A percentile compares a stretch with the other conserved stretches of the same genome.
These are phyloP conservation scores for Temnothorax ravouxi DNA, from an alignment of 2,888 invertebrate species.

Conservation along the genomic window DNA sequence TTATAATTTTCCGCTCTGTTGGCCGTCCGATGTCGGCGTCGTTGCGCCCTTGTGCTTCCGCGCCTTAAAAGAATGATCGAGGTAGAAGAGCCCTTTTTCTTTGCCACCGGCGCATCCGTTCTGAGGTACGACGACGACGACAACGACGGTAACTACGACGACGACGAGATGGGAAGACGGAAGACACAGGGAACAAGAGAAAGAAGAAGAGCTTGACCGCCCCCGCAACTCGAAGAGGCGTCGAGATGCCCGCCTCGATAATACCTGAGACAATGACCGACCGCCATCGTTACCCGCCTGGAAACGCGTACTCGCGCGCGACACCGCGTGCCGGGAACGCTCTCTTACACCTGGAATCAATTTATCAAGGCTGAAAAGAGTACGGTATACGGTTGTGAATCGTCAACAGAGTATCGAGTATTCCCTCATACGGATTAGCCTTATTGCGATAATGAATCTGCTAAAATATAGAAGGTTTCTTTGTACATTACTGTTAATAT, in stretches of 20 bases:
- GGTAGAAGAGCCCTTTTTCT: conserved; percentile 63
- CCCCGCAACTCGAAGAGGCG: conserved; percentile 81
- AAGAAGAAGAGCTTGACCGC: conserved; percentile 75
- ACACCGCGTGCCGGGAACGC: conserved; percentile 60
- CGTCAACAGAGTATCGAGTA: conserved; percentile 66
- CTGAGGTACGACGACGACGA: conserved; percentile 60
- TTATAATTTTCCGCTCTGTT: conserved; percentile 85
- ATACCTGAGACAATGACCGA: conserved; percentile 83
- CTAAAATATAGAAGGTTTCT: background rate
- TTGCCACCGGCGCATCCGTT: conserved; percentile 61
- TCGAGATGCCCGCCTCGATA: conserved; percentile 82
- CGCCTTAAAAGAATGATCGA: conserved; percentile 80
- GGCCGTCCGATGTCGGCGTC: conserved; percentile 65
- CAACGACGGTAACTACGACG: conserved; percentile 44
- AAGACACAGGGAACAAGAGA: conserved; percentile 40
- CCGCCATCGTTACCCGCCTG: conserved; percentile 81
- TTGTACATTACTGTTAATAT: background rate
- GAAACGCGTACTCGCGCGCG: conserved; percentile 76
- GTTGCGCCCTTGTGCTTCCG: conserved; percentile 73
- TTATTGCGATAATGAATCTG: background rate
- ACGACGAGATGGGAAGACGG: conserved; percentile 46
- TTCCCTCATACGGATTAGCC: conserved; percentile 58
- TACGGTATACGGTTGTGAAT: conserved; percentile 48
- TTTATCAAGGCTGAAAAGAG: conserved; percentile 73
- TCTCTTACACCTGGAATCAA: conserved; percentile 76